Conservation (phyloP, 2,888 invertebrate species). For the Ophonus ardosiacus region DNA sequence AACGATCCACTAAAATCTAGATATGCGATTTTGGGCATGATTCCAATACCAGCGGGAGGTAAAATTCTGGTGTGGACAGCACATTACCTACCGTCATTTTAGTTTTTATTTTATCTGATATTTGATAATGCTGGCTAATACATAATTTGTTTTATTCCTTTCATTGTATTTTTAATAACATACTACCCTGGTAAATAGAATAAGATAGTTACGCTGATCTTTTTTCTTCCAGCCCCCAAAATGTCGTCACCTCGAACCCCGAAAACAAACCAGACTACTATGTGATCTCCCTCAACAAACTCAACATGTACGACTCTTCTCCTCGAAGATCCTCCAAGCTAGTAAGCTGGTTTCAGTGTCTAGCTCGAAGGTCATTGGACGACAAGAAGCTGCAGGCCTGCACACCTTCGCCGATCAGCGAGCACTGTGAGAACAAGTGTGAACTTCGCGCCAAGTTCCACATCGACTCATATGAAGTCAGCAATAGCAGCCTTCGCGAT, state of each 20-base stretch:
- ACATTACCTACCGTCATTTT: too few species aligned
- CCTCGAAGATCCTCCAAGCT: conserved; percentile 25
- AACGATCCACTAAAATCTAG: too few species aligned
- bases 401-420: conserved; percentile 40
- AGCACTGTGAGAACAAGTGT: conserved; percentile 64
- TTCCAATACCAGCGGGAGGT: too few species aligned
- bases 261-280: conserved; percentile 13
- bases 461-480: conserved; percentile 74
- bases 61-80: too few species aligned
- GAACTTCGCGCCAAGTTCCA: conserved; percentile 66
- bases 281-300: conserved; percentile 45
- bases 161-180: too few species aligned
- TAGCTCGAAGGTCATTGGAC: conserved; percentile 42
- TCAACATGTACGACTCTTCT: conserved; percentile 6
- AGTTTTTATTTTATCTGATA: too few species aligned
- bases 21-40: too few species aligned
- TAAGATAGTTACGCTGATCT: neutral
- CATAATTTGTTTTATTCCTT: too few species aligned
- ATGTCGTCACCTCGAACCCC: neutral
- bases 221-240: conserved; percentile 10
- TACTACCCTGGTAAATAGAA: too few species aligned
- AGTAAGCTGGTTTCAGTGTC: conserved; percentile 33
- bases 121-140: too few species aligned
- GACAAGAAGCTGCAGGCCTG: conserved; percentile 40
- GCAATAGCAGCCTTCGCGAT: conserved; percentile 75